Percentiles rank a stretch among this genome's conserved stretches.
Evolutionary conservation across 2,888 invertebrate species (phyloP).

Genomic region (Drosophila helvetica): DNA sequence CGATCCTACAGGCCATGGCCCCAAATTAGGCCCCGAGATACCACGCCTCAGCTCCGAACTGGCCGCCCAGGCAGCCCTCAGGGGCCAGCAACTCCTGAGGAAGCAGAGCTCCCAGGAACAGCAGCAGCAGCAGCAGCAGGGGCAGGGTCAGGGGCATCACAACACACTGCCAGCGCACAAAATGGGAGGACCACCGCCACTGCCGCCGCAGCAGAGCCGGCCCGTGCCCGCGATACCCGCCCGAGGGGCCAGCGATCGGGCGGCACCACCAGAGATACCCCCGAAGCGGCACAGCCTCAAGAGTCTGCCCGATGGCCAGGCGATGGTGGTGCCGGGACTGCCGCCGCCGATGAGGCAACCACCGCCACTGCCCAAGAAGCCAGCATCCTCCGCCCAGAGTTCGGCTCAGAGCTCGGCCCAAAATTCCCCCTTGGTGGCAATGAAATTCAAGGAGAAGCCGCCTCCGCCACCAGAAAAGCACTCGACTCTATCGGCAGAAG

Average conservation of each 20-base stretch:
- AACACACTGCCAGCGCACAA: conserved; percentile 58
- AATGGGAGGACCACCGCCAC: conserved; percentile 62
- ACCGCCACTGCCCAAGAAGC: conserved; percentile 83
- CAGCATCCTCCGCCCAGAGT: conserved; percentile 77
- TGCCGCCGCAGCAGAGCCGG: conserved; percentile 67
- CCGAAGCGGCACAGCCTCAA: conserved; percentile 83
- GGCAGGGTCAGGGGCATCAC: conserved; percentile 19
- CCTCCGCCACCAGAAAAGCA: conserved; percentile 79
- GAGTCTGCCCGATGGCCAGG: conserved; percentile 77
- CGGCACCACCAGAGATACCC: conserved; percentile 83
- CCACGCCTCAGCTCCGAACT: conserved; percentile 83
- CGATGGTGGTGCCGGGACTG: conserved; percentile 60
- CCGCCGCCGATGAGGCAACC: conserved; percentile 82
- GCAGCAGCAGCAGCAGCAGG: conserved; percentile 7
- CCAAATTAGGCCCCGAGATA: conserved; percentile 82
- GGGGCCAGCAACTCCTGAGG: conserved; percentile 82
- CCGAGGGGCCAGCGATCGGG: conserved; percentile 78
- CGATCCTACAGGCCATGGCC: conserved; percentile 56
- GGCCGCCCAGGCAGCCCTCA: conserved; percentile 83
- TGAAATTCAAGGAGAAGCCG: conserved; percentile 82
- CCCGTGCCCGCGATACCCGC: conserved; percentile 84
- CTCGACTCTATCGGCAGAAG: conserved; percentile 68
- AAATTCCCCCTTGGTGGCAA: conserved; percentile 80
- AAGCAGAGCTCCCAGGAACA: conserved; percentile 79
- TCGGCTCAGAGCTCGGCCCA: conserved; percentile 82